phyloP scores from a whole-genome alignment of 2,113 vertebrate genomes.

The Poecilia latipinna region DNA sequence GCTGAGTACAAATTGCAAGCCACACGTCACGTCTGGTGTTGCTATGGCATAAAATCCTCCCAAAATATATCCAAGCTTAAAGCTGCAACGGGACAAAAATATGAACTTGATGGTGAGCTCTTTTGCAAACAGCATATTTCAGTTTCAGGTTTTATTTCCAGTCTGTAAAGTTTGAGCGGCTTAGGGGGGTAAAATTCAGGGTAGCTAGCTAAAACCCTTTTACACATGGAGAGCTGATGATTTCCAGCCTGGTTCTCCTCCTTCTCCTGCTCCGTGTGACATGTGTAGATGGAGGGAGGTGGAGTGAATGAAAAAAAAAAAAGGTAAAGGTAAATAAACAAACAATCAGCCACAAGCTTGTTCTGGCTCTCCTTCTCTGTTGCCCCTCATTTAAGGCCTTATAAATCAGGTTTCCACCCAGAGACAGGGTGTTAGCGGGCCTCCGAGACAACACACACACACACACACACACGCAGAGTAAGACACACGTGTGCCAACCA shows the following conservation, averaged over 20 bases:
- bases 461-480: slow-evolving; percentile 44
- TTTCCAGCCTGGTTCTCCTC: slow-evolving; percentile 37
- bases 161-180: background rate
- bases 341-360: slow-evolving; percentile 75
- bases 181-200: background rate
- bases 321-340: slow-evolving; percentile 78
- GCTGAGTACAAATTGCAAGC: background rate
- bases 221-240: slow-evolving; percentile 54
- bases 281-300: slow-evolving; percentile 21
- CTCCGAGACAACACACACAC: slow-evolving; percentile 55
- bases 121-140: background rate
- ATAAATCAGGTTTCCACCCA: slow-evolving; percentile 80
- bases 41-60: background rate
- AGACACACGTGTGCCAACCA: slow-evolving; percentile 16
- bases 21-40: background rate
- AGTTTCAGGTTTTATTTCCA: background rate
- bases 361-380: slow-evolving; percentile 72
- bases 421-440: slow-evolving; percentile 75
- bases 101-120: background rate
- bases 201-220: slow-evolving; percentile 40
- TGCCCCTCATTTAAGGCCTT: slow-evolving; percentile 78
- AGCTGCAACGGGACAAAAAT: background rate
- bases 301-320: slow-evolving; percentile 41
- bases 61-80: background rate
- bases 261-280: slow-evolving; percentile 6